Evolutionary conservation across 2,113 vertebrate genomes (phyloP), one percentile per base, ranked within the genome.

Genomic region (Eleginops maclovinus): DNA sequence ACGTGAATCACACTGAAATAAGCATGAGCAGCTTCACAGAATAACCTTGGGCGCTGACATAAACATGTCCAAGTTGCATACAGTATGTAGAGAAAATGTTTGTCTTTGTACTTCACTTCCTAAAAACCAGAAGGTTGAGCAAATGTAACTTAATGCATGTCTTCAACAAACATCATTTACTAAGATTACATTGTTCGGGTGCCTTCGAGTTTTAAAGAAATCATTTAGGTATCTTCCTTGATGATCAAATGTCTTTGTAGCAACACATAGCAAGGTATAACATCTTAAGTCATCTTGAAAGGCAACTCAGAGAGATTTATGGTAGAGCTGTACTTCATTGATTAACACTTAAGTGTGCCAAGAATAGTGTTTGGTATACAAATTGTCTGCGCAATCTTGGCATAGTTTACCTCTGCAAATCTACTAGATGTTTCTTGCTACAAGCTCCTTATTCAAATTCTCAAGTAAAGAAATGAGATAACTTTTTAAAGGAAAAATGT

Each of bases 311-410:
- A 69, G 61, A 41, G 51, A 59, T 49, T 60, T 28, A 13, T 10
- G 7, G 50, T 62, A 66, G 56, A 49, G 43, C 64, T 81, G 61
- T 50, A n/a, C 41, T 66, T 67, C 28, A 62, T n/a, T 47, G 12
- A 74, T 31, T 49, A 55, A 61, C 71, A 85, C 43, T 7, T 7
- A 66, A 31, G 11, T 43, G 60, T 60, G 11, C 66, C 22, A 79
- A 54, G 28, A 76, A 21, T 79, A 83, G 74, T 83, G 79, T 83
- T 86, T 76, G 36, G 46, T 40, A 64, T 40, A 2, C 21, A 59
- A 64, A 49, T 26, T 50, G 67, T 26, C 53, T 49, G 47, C 13
- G 63, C 63, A 5, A 56, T 63, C 54, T 53, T 74, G 76, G 51
- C 55, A 9, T 28, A 22, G 15, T 61, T 54, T 13, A 24, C 3